Percentiles rank a stretch among this genome's conserved stretches.
phyloP scores from a whole-genome alignment of 2,113 vertebrate species.

The Stigmatopora nigra region DNA sequence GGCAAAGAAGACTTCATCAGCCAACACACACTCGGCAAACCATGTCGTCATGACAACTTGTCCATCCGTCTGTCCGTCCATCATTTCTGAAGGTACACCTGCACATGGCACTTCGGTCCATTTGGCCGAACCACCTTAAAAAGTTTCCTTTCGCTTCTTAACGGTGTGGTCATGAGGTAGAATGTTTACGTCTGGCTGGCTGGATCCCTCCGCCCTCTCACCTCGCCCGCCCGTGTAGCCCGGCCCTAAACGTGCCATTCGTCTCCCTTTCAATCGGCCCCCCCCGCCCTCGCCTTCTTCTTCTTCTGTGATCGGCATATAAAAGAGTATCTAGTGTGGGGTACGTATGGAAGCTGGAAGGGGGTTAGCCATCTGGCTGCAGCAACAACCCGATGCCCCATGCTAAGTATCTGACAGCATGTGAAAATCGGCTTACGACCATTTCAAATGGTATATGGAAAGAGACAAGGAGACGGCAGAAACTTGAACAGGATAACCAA shows the following conservation, averaged over 20 bases:
- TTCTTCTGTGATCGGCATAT: conserved; percentile 53
- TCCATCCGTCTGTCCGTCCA: conserved; percentile 58
- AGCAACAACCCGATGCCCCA: conserved; percentile 46
- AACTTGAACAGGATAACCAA: conserved; percentile 14
- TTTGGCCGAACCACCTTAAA: conserved; percentile 63
- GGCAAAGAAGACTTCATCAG: conserved; percentile 84
- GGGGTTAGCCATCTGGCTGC: conserved; percentile 69
- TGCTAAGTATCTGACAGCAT: conserved; percentile 58
- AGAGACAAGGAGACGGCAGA: conserved; percentile 1
- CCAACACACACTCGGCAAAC: conserved; percentile 64
- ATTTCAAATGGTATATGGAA: background rate
- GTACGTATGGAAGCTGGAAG: conserved; percentile 74
- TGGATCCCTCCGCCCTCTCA: conserved; percentile 38
- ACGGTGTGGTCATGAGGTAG: conserved; percentile 45
- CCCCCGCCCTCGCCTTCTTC: conserved; percentile 55
- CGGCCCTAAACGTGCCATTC: conserved; percentile 70
- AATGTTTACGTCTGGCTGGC: conserved; percentile 76
- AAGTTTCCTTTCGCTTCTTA: conserved; percentile 45
- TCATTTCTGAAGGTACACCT: conserved; percentile 18
- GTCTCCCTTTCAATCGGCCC: conserved; percentile 63
- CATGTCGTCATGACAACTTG: conserved; percentile 77
- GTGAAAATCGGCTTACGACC: conserved; percentile 58
- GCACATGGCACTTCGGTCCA: conserved; percentile 13
- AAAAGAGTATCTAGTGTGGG: conserved; percentile 60
- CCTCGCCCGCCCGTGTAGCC: conserved; percentile 67